A percentile compares a stretch with the other conserved stretches of the same genome.
phyloP scores from a whole-genome alignment of 2,888 invertebrate genomes.

The Pseudanteris insignis region DNA sequence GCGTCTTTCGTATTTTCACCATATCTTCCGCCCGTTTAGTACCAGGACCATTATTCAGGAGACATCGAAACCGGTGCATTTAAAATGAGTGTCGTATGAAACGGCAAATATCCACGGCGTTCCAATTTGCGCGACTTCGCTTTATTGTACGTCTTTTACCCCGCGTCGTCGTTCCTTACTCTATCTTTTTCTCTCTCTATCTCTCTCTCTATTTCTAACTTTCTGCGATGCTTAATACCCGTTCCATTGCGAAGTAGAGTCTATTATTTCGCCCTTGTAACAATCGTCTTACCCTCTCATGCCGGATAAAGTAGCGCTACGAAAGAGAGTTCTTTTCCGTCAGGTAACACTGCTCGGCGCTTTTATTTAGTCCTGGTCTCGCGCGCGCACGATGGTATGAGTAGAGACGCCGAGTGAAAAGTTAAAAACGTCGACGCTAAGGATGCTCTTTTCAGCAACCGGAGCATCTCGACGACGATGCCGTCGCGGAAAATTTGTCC shows the following conservation, averaged over 20 bases:
- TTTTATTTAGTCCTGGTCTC: conserved; percentile 41
- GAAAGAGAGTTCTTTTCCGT: conserved; percentile 34
- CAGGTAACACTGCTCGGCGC: conserved; percentile 41
- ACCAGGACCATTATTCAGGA: too few relatives aligned
- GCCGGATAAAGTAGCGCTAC: conserved; percentile 37
- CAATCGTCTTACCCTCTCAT: conserved; percentile 44
- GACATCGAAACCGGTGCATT: conserved; percentile 39
- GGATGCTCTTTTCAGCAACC: conserved; percentile 42
- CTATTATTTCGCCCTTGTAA: conserved; percentile 42
- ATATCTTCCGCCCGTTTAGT: too few relatives aligned
- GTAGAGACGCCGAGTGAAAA: conserved; percentile 41
- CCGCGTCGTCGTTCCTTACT: too few relatives aligned
- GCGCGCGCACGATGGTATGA: conserved; percentile 23
- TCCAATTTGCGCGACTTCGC: conserved; percentile 43
- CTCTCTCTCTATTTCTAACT: too few relatives aligned
- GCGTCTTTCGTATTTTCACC: too few relatives aligned
- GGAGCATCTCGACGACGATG: conserved; percentile 36
- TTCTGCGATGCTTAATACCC: conserved; percentile 31
- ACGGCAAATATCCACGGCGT: conserved; percentile 40
- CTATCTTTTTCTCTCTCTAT: too few relatives aligned
- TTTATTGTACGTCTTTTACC: conserved; percentile 19
- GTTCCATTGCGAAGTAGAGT: conserved; percentile 32
- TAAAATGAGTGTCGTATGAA: conserved; percentile 42
- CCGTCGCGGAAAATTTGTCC: conserved; percentile 39
- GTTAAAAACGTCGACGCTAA: conserved; percentile 45